Conservation (phyloP, 1,140 invertebrate genomes). For the Armadillidium nasatum region DNA sequence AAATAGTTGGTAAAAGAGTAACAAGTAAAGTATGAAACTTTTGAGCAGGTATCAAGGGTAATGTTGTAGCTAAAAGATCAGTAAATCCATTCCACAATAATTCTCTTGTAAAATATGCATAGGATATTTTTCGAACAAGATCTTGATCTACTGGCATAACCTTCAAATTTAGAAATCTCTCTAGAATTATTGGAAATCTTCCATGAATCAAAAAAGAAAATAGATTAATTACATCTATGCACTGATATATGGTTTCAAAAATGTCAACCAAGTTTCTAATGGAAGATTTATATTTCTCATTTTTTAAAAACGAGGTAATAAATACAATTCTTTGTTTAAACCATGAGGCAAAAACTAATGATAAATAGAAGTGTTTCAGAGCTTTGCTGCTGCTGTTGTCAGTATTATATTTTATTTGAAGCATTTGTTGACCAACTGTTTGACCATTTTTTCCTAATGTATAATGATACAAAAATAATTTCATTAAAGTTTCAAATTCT, state of each 20-base stretch:
- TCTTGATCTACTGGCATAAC: slow-evolving; percentile 20
- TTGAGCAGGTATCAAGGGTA: slow-evolving; percentile 36
- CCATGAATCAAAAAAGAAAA: slow-evolving; percentile 35
- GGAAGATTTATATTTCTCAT: slow-evolving; percentile 18
- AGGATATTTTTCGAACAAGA: slow-evolving; percentile 33
- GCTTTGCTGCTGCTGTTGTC: slow-evolving; percentile 16
- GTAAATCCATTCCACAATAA: slow-evolving; percentile 43
- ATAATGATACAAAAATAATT: slow-evolving; percentile 27
- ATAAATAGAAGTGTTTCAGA: slow-evolving; percentile 25
- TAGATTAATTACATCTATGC: slow-evolving; percentile 30
- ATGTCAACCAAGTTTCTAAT: slow-evolving; percentile 21
- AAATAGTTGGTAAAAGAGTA: slow-evolving; percentile 32
- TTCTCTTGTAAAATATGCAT: slow-evolving; percentile 40
- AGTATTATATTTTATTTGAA: slow-evolving; percentile 38
- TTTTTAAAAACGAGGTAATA: slow-evolving; percentile 20
- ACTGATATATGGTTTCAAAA: slow-evolving; percentile 31
- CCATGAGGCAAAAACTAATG: slow-evolving; percentile 34
- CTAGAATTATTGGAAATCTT: slow-evolving; percentile 31
- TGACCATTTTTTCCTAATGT: slow-evolving; percentile 31
- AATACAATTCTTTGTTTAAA: slow-evolving; percentile 29
- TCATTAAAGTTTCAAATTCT: slow-evolving; percentile 36
- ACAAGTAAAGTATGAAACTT: slow-evolving; percentile 36
- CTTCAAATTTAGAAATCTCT: slow-evolving; percentile 30
- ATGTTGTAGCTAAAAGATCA: slow-evolving; percentile 34
- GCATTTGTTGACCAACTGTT: slow-evolving; percentile 39